Percentiles rank a stretch among this genome's conserved stretches.
Evolutionary conservation across 30 jellyfish, hydroid and myxozoan species (phyloP).

Genomic region (Morbakka virulenta): DNA sequence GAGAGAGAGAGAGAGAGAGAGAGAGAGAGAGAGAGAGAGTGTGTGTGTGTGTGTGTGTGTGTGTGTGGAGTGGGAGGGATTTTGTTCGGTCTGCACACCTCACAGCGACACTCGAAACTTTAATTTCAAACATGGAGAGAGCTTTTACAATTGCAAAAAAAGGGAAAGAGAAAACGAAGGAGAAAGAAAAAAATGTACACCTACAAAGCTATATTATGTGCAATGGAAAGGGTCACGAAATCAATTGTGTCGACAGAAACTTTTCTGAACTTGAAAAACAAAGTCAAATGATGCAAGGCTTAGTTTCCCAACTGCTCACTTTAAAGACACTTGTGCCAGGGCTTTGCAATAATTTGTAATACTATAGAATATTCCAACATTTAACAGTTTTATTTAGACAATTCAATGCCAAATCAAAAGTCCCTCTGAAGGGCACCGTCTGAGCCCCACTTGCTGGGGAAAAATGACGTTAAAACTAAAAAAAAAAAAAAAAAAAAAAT

Average conservation of each 20-base stretch:
- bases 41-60: too few relatives aligned
- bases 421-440: too few relatives aligned
- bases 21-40: too few relatives aligned
- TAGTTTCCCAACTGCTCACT: constrained; percentile 42
- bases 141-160: constrained; percentile 23
- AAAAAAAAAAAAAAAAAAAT: too few relatives aligned
- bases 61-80: too few relatives aligned
- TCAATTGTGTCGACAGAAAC: constrained; percentile 44
- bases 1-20: constrained; percentile 30
- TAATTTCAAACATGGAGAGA: constrained; percentile 40
- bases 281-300: constrained; percentile 36
- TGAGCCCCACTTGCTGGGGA: too few relatives aligned
- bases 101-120: constrained; percentile 41
- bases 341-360: constrained; percentile 23
- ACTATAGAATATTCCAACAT: constrained; percentile 37
- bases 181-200: constrained; percentile 18
- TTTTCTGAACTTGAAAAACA: constrained; percentile 36
- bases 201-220: constrained; percentile 34
- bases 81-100: constrained; percentile 29
- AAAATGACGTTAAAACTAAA: too few relatives aligned
- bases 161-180: constrained; percentile 14
- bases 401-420: constrained; percentile 36
- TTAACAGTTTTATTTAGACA: constrained; percentile 38
- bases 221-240: constrained; percentile 5
- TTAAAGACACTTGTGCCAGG: constrained; percentile 48